Conservation (phyloP, 2,797 vertebrate genomes). For the Austrolebias charrua region DNA sequence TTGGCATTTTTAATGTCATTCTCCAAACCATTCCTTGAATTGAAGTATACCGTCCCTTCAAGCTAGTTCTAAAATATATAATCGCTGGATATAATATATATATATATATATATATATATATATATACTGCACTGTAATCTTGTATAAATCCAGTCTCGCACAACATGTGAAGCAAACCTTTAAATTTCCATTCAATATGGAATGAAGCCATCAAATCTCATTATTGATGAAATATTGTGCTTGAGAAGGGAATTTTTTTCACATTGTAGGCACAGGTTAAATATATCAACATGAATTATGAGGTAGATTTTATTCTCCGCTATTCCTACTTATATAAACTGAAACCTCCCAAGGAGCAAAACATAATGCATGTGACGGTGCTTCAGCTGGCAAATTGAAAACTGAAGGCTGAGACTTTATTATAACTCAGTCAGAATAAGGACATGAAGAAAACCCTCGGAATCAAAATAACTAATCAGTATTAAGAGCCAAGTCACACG, state of each 20-base stretch:
- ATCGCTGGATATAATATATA: too few relatives aligned
- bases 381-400: constrained; percentile 9
- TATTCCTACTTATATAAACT: constrained; percentile 9
- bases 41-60: too few relatives aligned
- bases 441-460: constrained; percentile 16
- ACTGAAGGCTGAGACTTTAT: constrained; percentile 12
- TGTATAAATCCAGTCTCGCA: constrained; percentile 7
- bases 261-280: constrained; percentile 2
- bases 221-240: constrained; percentile 10
- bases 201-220: constrained; percentile 25
- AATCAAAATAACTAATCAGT: constrained; percentile 39
- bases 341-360: constrained; percentile 5
- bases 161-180: constrained; percentile 18
- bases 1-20: too few relatives aligned
- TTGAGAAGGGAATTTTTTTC: constrained; percentile 10
- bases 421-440: constrained; percentile 21
- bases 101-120: too few relatives aligned
- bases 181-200: constrained; percentile 18
- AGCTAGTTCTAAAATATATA: too few relatives aligned
- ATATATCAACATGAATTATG: constrained; percentile 11
- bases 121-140: too few relatives aligned
- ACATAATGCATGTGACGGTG: not conserved
- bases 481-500: constrained; percentile 45
- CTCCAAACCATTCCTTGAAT: too few relatives aligned
- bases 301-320: constrained; percentile 18